phyloP scores from a whole-genome alignment of 2,113 vertebrate genomes.

The Ochotona princeps region DNA sequence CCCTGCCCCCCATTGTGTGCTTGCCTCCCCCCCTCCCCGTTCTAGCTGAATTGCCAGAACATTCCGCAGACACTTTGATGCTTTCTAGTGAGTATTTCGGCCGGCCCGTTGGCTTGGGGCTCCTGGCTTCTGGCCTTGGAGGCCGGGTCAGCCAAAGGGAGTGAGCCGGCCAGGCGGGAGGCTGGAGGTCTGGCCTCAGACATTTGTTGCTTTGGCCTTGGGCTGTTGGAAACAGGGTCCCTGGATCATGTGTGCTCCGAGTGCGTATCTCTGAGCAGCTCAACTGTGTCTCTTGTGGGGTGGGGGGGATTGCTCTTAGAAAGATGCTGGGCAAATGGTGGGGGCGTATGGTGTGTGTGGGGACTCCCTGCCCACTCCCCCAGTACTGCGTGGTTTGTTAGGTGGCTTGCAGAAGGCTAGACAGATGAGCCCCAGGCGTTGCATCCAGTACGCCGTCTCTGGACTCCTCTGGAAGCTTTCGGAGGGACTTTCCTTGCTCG shows the following conservation, averaged over 20 bases:
- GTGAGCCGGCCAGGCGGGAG: conserved; percentile 2
- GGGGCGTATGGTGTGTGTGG: no score
- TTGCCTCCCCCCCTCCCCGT: no score
- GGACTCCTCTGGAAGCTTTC: not conserved
- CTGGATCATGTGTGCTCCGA: conserved; percentile 39
- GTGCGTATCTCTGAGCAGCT: no score
- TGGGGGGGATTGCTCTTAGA: not conserved
- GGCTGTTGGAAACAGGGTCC: conserved; percentile 61
- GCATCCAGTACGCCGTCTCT: not conserved
- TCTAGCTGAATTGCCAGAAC: not conserved
- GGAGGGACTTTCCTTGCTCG: no score
- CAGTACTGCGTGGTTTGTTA: no score
- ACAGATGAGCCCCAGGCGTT: not conserved
- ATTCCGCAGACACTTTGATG: not conserved
- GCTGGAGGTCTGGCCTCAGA: not conserved
- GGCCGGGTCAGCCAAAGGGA: not conserved
- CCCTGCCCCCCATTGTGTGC: no score
- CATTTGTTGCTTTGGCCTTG: conserved; percentile 32
- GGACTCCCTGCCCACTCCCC: no score
- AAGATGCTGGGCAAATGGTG: no score
- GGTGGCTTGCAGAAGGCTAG: no score
- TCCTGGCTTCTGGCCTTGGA: not conserved
- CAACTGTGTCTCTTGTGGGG: no score
- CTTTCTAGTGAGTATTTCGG: not conserved
- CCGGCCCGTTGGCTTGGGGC: not conserved